phyloP scores from a whole-genome alignment of 2,888 invertebrate species.

The Chloromyia formosa region DNA sequence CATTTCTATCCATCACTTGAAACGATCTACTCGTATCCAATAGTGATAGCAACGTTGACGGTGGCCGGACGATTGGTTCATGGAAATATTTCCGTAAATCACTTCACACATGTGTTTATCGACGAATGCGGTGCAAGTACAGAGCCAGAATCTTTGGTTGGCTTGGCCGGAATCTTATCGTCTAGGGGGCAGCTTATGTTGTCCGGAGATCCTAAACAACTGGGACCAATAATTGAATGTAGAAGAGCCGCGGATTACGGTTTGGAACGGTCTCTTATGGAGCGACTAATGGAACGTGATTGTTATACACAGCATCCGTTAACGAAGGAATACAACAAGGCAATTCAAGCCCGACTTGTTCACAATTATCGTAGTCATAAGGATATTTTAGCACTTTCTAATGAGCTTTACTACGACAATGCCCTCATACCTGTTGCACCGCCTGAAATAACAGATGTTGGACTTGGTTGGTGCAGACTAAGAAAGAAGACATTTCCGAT shows the following conservation, averaged over 20 bases:
- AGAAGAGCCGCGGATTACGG: conserved; percentile 56
- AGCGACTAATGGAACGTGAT: conserved; percentile 70
- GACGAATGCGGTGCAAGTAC: conserved; percentile 81
- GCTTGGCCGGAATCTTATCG: conserved; percentile 63
- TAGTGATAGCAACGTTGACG: conserved; percentile 72
- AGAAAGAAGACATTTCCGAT: conserved; percentile 66
- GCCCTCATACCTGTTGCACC: conserved; percentile 66
- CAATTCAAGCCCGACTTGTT: conserved; percentile 76
- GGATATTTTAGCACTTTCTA: conserved; percentile 73
- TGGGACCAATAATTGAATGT: conserved; percentile 71
- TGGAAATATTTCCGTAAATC: conserved; percentile 31
- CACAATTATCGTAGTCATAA: conserved; percentile 79
- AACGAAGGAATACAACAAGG: conserved; percentile 64
- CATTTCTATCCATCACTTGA: conserved; percentile 64
- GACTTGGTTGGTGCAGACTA: conserved; percentile 62
- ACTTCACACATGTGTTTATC: conserved; percentile 75
- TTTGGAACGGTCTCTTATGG: conserved; percentile 69
- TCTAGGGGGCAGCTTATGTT: conserved; percentile 68
- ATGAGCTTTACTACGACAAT: conserved; percentile 75
- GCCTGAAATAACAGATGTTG: conserved; percentile 50
- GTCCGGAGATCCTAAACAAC: conserved; percentile 78
- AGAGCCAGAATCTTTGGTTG: conserved; percentile 74
- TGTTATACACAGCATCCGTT: conserved; percentile 59
- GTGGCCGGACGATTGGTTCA: conserved; percentile 63
- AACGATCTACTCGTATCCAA: conserved; percentile 66